Evolutionary conservation across 2,797 vertebrate species (phyloP).

Genomic region (Danio albolineatus): DNA sequence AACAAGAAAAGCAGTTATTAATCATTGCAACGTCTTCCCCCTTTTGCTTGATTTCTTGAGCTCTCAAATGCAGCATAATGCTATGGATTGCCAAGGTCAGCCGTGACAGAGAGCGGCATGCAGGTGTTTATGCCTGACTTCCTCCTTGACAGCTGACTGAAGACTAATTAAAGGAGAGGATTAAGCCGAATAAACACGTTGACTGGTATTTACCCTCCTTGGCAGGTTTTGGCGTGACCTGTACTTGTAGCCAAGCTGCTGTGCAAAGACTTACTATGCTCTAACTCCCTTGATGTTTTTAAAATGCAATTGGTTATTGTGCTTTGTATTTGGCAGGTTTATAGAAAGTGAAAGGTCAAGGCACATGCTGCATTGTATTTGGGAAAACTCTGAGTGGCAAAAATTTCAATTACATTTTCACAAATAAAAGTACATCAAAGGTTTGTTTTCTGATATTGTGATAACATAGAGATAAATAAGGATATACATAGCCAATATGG

Average conservation of each 20-base stretch:
- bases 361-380: not conserved
- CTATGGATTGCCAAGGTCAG: constrained; percentile 14
- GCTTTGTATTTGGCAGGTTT: constrained; percentile 22
- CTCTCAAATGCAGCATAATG: not conserved
- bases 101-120: constrained; percentile 5
- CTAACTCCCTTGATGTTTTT: constrained; percentile 1
- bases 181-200: constrained; percentile 30
- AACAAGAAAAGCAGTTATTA: constrained; percentile 18
- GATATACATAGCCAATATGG: too few relatives aligned
- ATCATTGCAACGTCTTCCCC: not conserved
- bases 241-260: constrained; percentile 17
- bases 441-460: too few relatives aligned
- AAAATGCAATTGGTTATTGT: not conserved
- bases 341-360: constrained; percentile 3
- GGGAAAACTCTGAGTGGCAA: not conserved
- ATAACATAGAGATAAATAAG: too few relatives aligned
- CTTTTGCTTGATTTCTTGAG: constrained; percentile 18
- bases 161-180: constrained; percentile 28
- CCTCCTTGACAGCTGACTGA: constrained; percentile 27
- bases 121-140: constrained; percentile 48
- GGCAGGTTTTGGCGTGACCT: constrained; percentile 30
- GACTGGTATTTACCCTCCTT: constrained; percentile 27
- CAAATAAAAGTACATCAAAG: not conserved
- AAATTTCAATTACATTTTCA: not conserved
- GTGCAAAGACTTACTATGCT: not conserved